These are phyloP conservation scores for Ophion ellenae DNA, from an alignment of 2,888 invertebrate genomes.

Conservation along the genomic window DNA sequence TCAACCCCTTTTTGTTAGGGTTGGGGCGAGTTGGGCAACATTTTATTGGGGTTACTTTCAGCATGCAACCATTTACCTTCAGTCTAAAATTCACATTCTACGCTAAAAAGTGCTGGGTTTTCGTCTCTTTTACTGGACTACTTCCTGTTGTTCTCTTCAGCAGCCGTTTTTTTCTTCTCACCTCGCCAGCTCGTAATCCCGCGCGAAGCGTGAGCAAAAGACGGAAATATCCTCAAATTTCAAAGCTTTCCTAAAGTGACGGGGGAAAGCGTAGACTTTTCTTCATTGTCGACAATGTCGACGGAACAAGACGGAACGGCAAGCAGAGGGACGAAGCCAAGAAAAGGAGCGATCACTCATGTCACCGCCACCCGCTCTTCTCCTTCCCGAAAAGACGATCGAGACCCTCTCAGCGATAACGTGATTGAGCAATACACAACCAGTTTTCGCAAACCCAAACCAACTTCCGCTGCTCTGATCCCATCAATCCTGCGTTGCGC, in stretches of 20 bases:
- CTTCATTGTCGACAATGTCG: conserved; percentile 47
- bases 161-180: too few species aligned
- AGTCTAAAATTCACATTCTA: too few species aligned
- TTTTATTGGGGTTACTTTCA: too few species aligned
- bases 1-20: too few species aligned
- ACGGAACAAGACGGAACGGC: conserved; percentile 6
- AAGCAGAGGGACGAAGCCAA: not conserved
- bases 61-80: too few species aligned
- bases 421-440: conserved; percentile 41
- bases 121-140: too few species aligned
- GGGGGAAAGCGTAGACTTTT: conserved; percentile 47
- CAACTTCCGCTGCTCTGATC: not conserved
- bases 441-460: not conserved
- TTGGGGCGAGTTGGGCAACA: too few species aligned
- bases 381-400: conserved; percentile 20
- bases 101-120: too few species aligned
- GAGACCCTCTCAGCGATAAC: conserved; percentile 13
- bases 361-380: conserved; percentile 36
- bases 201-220: not conserved
- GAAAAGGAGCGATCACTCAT: conserved; percentile 66
- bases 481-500: not conserved
- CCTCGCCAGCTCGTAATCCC: too few species aligned
- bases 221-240: conserved; percentile 39
- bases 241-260: conserved; percentile 37
- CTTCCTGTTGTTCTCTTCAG: too few species aligned